Evolutionary conservation across 2,888 invertebrate species (phyloP), one percentile per base, ranked within the genome.

Genomic region (Brachyopa scutellaris): DNA sequence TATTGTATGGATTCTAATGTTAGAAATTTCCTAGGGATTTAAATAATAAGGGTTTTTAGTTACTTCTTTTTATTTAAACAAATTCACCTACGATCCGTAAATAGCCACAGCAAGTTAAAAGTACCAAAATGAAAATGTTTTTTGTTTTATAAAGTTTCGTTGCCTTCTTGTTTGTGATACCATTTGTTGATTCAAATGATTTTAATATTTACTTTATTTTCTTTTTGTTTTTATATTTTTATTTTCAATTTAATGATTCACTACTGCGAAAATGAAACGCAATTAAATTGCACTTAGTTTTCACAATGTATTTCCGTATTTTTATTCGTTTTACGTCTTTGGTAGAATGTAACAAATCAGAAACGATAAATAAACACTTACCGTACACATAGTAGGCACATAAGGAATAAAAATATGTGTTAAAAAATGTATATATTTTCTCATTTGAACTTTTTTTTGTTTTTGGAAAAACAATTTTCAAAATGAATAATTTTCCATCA

Each of bases 341-440:
- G 13, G 31, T 66, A 57, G n/a, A 17, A 47, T 82, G 42, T 77
- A 72, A 62, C 36, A 66, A 72, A 72, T 72, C 31, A 38, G 53
- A 82, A 77, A 66, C 47, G 13, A 77, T 66, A 77, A 77, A 47
- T 42, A 59, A 82, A 82, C 72, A 70, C 82, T 79, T 82, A 82
- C 82, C 82, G 82, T 82, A 82, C 82, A 82, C 82, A 82, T 82
- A 77, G 82, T 82, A 82, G 82, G 82, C 82, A 82, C 82, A 82
- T 72, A 82, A 82, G 82, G 82, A 82, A 82, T 82, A 38, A 72
- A 82, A 76, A 82, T 59, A 61, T 61, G 49, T 74, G 21, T 53
- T 67, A 70, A 70, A 69, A 76, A 62, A 33, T 76, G 26, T 51
- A 53, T 64, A 21, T 61, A n/a, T 69, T 72, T 66, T 66, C 51